Evolutionary conservation across 2,113 vertebrate species (phyloP), one percentile per base, ranked within the genome.

Genomic region (Salvelinus alpinus): DNA sequence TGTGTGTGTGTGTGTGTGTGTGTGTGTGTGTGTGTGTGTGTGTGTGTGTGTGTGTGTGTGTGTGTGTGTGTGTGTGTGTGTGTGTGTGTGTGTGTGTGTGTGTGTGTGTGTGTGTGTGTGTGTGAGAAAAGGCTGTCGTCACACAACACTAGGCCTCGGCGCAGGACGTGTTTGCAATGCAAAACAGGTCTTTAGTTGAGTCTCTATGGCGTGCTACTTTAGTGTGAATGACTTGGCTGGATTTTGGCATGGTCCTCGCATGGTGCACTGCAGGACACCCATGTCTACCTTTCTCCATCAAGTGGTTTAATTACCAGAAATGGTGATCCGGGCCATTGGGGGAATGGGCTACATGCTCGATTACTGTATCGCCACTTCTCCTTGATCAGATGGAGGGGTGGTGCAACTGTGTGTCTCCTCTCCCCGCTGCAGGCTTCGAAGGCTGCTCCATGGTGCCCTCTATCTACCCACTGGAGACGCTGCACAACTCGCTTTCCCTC

Each of bases 391-490:
- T 70, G 70, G 80, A 76, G 60, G 76, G 44, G 69, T 64, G 72
- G 73, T 80, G 72, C 80, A 34, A 84, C 59, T 27, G n/a, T 83
- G 84, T 76, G 88, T 92, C 84, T 76, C 48, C 25, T 27, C 65
- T 80, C 87, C 92, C 87, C 92, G 78, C 75, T 78, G 82, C 94
- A 99, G 98, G 98, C 70, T 99, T 99, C 83, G 97, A 99, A 93
- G 97, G 97, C 83, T 99, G 96, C 85, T 98, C 97, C 82, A 96
- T 99, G 98, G 98, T 99, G 82, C 98, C 98, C 85, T 99, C 96
- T 66, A 97, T 99, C 86, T 96, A 97, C 84, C 97, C 97, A 0
- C 87, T 99, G 92, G 98, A 99, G 93, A 99, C 97, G 0, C 95
- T 99, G 86, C 97, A 99, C 94, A 99, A 99, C 92, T 95, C 94